Conservation (phyloP, 2,888 invertebrate genomes). For the Napeogenes inachia region DNA sequence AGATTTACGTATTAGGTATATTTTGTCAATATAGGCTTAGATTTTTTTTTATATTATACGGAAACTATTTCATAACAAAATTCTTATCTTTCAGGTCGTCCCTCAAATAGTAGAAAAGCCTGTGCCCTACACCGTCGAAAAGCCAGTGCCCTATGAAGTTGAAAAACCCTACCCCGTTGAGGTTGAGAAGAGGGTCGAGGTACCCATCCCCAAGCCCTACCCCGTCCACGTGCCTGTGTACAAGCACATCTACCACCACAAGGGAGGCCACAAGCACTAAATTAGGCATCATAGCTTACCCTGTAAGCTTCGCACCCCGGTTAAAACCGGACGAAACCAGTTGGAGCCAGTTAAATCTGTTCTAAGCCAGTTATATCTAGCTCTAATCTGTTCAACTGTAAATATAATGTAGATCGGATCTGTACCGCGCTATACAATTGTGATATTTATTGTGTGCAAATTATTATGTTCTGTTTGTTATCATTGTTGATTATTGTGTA, state of each 20-base stretch:
- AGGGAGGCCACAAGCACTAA: slow-evolving; percentile 71
- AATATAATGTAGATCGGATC: slow-evolving; percentile 61
- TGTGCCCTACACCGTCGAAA: slow-evolving; percentile 85
- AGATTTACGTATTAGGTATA: no score
- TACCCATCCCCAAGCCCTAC: slow-evolving; percentile 83
- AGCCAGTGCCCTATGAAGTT: slow-evolving; percentile 82
- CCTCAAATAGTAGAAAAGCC: slow-evolving; percentile 84
- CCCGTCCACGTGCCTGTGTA: slow-evolving; percentile 85
- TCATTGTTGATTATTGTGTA: slow-evolving; percentile 74
- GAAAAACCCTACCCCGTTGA: slow-evolving; percentile 86
- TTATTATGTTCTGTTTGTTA: slow-evolving; percentile 56
- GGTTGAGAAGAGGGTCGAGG: slow-evolving; percentile 84
- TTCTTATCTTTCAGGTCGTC: slow-evolving; percentile 67
- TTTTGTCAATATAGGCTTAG: no score
- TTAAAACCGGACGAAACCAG: slow-evolving; percentile 13
- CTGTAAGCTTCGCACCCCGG: slow-evolving; percentile 20
- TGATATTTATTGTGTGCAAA: slow-evolving; percentile 74
- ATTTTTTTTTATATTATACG: no score
- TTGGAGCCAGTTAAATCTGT: slow-evolving; percentile 28
- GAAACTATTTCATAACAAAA: background rate
- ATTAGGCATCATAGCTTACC: slow-evolving; percentile 25
- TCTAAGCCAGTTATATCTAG: slow-evolving; percentile 34
- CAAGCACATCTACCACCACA: slow-evolving; percentile 84
- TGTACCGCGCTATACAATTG: slow-evolving; percentile 59
- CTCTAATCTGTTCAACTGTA: slow-evolving; percentile 39